Percentiles rank a stretch among this genome's conserved stretches.
Conservation (phyloP, 2,888 invertebrate species). For the Plusia festucae region DNA sequence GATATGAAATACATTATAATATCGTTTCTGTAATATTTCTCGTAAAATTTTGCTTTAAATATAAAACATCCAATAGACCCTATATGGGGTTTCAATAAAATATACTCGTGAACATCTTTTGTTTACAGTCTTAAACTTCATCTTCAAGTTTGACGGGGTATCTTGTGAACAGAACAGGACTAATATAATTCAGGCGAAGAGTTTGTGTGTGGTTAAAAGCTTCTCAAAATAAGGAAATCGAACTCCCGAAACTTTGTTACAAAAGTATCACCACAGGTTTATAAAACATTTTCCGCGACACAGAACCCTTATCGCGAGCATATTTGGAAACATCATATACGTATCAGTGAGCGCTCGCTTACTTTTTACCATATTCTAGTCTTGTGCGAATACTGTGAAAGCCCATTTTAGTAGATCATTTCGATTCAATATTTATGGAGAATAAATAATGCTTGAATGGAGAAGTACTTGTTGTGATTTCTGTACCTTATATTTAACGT, state of each 20-base stretch:
- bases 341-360: conserved; percentile 49
- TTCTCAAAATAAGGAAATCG: conserved; percentile 54
- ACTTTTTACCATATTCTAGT: conserved; percentile 44
- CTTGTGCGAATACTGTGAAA: conserved; percentile 28
- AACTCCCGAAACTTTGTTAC: conserved; percentile 53
- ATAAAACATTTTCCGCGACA: conserved; percentile 53
- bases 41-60: conserved; percentile 44
- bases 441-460: conserved; percentile 6
- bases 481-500: not conserved
- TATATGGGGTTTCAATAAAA: conserved; percentile 40
- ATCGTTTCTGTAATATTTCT: conserved; percentile 40
- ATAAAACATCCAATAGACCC: conserved; percentile 14
- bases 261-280: conserved; percentile 51
- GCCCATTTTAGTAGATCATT: conserved; percentile 26
- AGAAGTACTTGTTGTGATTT: not conserved
- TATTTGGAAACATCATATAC: conserved; percentile 58
- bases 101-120: conserved; percentile 31
- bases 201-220: conserved; percentile 53
- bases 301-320: conserved; percentile 51
- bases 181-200: conserved; percentile 44
- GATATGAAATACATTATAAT: conserved; percentile 42
- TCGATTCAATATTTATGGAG: conserved; percentile 17
- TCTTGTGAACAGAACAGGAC: conserved; percentile 19
- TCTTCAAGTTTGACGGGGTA: conserved; percentile 42
- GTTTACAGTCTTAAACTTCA: conserved; percentile 35